Base-by-base conservation (phyloP, 1,140 invertebrate genomes). In the Drosophila watanabei region DNA sequence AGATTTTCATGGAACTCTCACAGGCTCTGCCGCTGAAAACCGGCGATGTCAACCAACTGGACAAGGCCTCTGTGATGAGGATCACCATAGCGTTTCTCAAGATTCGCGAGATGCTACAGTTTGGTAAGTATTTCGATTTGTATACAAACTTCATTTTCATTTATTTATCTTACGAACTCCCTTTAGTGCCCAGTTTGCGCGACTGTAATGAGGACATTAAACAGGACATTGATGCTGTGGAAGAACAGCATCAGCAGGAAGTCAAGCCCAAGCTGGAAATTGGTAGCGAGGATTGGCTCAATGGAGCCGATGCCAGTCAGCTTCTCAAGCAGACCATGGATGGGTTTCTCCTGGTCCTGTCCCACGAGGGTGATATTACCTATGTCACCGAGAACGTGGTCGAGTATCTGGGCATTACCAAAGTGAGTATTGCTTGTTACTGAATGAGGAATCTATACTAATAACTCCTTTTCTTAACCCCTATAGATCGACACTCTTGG, bases 31-130 rank as follows among this genome's bases (percentile, higher is more conserved):
- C 98, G 1, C 93, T 99, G 13, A 94, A 96, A 11, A 94, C 95
- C 49, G 95, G 96, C 49, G 96, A 98, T 60, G 96, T 97, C 9
- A 95, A 95, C 63, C 97, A 98, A 88, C 94, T 99, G 72, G 98
- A 99, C 94, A 99, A 99, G 94, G 98, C 98, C 3, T 99, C 98
- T 5, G 95, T 99, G 46, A 98, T 99, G 96, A 94, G 98, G 58
- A 95, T 99, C n/a, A 97, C 97, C 8, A 98, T 99, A 83, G 97
- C 97, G 32, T 98, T 96, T 93, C 95, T 99, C 1, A 97, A 97
- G 93, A 95, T 98, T 43, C 95, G 97, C n/a, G 95, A 97, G 87
- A 96, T 98, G 88, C 95, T 98, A 32, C 94, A 96, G 58, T 94
- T 96, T 90, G 95, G 98, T 97, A 94, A 96, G 96, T 95, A 39